These are phyloP conservation scores for Sycophila texana DNA, from an alignment of 2,888 invertebrate species.

Conservation along the genomic window DNA sequence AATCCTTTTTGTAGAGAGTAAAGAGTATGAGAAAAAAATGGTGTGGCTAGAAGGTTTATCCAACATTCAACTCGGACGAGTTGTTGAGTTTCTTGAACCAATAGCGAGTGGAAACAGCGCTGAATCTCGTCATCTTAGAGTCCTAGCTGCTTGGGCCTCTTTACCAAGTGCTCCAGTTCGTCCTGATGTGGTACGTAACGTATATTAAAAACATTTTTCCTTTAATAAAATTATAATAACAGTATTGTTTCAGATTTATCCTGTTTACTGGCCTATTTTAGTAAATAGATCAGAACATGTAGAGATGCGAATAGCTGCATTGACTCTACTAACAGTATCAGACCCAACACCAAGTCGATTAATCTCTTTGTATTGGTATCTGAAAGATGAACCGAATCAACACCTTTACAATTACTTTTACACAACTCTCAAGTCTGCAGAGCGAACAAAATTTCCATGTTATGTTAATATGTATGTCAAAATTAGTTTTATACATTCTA, in stretches of 20 bases:
- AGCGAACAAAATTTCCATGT: constrained; percentile 82
- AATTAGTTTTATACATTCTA: constrained; percentile 21
- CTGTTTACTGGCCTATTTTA: constrained; percentile 83
- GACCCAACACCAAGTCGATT: constrained; percentile 82
- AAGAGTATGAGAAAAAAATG: constrained; percentile 82
- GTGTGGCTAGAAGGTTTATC: constrained; percentile 84
- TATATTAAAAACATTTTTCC: not conserved
- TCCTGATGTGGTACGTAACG: constrained; percentile 75
- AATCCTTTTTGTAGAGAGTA: constrained; percentile 77
- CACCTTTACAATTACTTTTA: constrained; percentile 85
- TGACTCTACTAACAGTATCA: constrained; percentile 81
- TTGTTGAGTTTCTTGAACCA: constrained; percentile 74
- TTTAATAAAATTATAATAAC: not conserved
- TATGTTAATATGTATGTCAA: constrained; percentile 81
- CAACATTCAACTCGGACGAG: constrained; percentile 80
- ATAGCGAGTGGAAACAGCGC: constrained; percentile 74
- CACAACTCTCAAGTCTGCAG: constrained; percentile 83
- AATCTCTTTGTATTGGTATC: constrained; percentile 83
- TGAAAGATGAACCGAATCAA: constrained; percentile 79
- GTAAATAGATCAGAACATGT: constrained; percentile 82
- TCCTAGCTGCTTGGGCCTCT: constrained; percentile 83
- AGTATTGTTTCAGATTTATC: constrained; percentile 75
- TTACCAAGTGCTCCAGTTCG: constrained; percentile 77
- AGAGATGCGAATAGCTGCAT: constrained; percentile 82
- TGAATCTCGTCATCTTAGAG: constrained; percentile 79